These are phyloP conservation scores for Dryobota labecula DNA, from an alignment of 2,888 invertebrate genomes.

Conservation along the genomic window DNA sequence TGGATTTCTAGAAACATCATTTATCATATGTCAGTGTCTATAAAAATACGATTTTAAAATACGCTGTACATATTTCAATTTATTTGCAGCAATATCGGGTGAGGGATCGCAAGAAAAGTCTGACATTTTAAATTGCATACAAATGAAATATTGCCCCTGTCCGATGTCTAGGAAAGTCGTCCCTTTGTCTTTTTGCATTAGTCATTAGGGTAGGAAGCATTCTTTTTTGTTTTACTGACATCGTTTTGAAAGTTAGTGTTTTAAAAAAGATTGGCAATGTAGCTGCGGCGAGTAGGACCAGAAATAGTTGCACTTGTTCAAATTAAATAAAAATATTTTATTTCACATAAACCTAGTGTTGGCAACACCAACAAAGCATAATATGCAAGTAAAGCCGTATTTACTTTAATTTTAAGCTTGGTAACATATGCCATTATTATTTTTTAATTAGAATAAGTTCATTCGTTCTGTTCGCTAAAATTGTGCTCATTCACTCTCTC, in stretches of 20 bases:
- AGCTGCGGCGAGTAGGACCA: background rate
- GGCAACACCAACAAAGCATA: no score
- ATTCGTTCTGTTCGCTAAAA: no score
- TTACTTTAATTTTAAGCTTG: no score
- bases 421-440: no score
- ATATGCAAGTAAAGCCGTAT: no score
- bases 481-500: no score
- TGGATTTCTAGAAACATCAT: conserved; percentile 51
- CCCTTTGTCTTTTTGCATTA: conserved; percentile 18
- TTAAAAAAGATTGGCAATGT: background rate
- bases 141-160: conserved; percentile 51
- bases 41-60: conserved; percentile 54
- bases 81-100: conserved; percentile 41
- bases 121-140: conserved; percentile 52
- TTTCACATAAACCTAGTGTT: no score
- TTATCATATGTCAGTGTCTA: conserved; percentile 50
- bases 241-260: conserved; percentile 7
- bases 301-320: background rate
- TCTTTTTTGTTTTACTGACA: background rate
- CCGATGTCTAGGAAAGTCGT: background rate
- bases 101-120: conserved; percentile 40
- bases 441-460: no score
- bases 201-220: conserved; percentile 30
- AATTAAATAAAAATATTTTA: no score
- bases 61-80: conserved; percentile 54